phyloP scores from a whole-genome alignment of 2,888 invertebrate genomes.

The Eupsilia transversa region DNA sequence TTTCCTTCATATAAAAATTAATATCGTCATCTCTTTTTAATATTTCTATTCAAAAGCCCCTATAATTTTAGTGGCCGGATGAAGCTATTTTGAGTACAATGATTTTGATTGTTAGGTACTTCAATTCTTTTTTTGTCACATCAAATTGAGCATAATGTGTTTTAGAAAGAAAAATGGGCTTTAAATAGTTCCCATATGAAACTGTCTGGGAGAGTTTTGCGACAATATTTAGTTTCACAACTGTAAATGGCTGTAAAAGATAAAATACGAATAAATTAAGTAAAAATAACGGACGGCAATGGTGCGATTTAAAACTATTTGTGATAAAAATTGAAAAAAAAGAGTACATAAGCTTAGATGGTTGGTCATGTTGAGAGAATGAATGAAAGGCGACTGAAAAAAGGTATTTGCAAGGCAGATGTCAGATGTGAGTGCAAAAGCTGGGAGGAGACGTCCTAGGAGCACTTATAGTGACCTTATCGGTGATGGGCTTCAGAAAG shows the following conservation, averaged over 20 bases:
- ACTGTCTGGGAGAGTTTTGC: not conserved
- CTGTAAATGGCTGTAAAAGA: not conserved
- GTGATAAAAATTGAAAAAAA: too few relatives aligned
- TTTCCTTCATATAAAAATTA: not conserved
- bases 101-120: slow-evolving; percentile 43
- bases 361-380: too few relatives aligned
- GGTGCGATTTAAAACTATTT: too few relatives aligned
- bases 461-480: not conserved
- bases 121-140: slow-evolving; percentile 57
- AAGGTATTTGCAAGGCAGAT: not conserved
- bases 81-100: slow-evolving; percentile 60
- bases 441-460: too few relatives aligned
- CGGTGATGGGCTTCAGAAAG: not conserved
- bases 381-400: not conserved
- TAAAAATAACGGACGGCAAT: too few relatives aligned
- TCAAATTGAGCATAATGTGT: slow-evolving; percentile 43
- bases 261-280: too few relatives aligned
- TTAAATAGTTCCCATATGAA: slow-evolving; percentile 15
- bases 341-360: too few relatives aligned
- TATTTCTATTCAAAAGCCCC: slow-evolving; percentile 58
- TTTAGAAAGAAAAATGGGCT: slow-evolving; percentile 28
- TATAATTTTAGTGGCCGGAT: slow-evolving; percentile 61
- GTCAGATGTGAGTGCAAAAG: too few relatives aligned
- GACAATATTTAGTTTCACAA: not conserved
- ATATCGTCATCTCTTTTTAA: slow-evolving; percentile 43